Base-by-base conservation (phyloP, 2,113 vertebrate genomes). In the Syngnathus scovelli region DNA sequence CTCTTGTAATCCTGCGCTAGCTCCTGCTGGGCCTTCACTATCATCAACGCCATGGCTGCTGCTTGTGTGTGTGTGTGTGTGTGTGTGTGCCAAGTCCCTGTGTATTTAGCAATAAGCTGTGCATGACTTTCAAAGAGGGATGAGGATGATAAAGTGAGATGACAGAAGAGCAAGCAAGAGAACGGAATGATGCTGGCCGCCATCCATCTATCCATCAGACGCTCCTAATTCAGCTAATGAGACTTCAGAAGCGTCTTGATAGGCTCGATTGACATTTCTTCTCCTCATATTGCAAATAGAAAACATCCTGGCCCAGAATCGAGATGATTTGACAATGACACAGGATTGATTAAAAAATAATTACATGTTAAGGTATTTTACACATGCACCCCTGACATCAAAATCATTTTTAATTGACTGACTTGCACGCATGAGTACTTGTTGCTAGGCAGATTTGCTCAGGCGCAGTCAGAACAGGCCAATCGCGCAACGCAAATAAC, bases 161-260 rank as follows among this genome's bases (percentile, higher is more conserved):
- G 41, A 66, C 67, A 59, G 44, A 65, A 59, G 43, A 21, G n/a
- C 61, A 19, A 44, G 23, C 37, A 39, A 55, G 58, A 59, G 48
- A 21, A 59, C 48, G 49, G 66, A 62, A 65, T 79, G 65, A 74
- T 67, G 71, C 60, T 70, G 79, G 68, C 71, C 70, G 78, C 60
- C 43, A 66, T 33, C 54, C 12, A 13, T 55, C 23, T 23, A 55
- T 55, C 23, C 54, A 56, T 56, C 54, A 56, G 49, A n/a, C 15
- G 23, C 23, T 27, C 54, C 49, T 51, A 51, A 51, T 51, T 51
- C 49, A 51, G 19, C 6, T 51, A n/a, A 51, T 27, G 23, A 85
- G 85, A 85, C 83, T 81, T 87, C 86, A 84, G 83, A 84, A 85
- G 78, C 75, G 76, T 78, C 79, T 68, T 83, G 85, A 86, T 82